Evolutionary conservation across 2,113 vertebrate genomes (phyloP).

Genomic region (Oncorhynchus mykiss): DNA sequence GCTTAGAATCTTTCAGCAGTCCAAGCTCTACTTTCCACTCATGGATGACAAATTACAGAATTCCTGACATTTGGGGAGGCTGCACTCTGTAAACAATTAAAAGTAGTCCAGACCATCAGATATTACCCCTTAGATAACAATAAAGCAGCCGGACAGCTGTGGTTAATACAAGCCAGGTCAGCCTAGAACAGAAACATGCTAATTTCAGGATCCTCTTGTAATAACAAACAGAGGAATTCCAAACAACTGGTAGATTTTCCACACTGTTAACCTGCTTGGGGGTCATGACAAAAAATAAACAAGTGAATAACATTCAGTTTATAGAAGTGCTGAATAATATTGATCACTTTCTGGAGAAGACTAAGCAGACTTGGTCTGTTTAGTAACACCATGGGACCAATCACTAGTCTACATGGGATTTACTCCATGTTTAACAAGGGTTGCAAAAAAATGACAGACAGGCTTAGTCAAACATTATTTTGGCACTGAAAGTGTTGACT

Average conservation of each 20-base stretch:
- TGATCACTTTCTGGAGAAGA: too few relatives aligned
- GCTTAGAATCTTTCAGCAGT: constrained; percentile 28
- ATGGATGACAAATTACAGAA: constrained; percentile 63
- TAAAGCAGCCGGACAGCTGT: constrained; percentile 52
- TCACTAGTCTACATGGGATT: too few relatives aligned
- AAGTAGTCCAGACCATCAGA: constrained; percentile 54
- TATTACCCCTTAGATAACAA: constrained; percentile 61
- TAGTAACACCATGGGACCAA: too few relatives aligned
- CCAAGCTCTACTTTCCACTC: constrained; percentile 54
- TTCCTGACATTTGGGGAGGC: constrained; percentile 63
- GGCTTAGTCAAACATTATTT: too few relatives aligned
- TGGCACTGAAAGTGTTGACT: too few relatives aligned
- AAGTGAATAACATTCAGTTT: not conserved
- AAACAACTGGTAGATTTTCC: constrained; percentile 7
- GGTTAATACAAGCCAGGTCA: constrained; percentile 67
- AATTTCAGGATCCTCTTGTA: constrained; percentile 60
- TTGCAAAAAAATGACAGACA: not conserved
- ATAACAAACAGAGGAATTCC: constrained; percentile 38
- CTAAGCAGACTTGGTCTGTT: too few relatives aligned
- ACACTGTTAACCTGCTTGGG: not conserved
- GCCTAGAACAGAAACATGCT: constrained; percentile 59
- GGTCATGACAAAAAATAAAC: not conserved
- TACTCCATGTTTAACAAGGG: too few relatives aligned
- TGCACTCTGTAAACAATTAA: constrained; percentile 59
- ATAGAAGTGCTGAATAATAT: too few relatives aligned